Percentiles rank a stretch among this genome's conserved stretches.
Conservation (phyloP, 2,888 invertebrate genomes). For the Blera fallax region DNA sequence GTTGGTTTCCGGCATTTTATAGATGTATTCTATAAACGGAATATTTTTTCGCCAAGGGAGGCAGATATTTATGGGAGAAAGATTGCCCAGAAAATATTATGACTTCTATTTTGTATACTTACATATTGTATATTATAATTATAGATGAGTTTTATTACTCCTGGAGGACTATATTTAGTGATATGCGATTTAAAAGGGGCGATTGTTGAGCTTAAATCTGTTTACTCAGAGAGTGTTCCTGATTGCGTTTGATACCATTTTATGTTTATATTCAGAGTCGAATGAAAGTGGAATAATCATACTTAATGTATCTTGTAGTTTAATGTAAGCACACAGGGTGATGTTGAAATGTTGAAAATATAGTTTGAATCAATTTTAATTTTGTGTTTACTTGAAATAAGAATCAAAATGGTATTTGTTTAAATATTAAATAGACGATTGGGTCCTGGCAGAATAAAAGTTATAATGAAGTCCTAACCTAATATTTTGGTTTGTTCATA, state of each 20-base stretch:
- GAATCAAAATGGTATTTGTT: no score
- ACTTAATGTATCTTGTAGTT: background rate
- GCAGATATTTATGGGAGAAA: slow-evolving; percentile 18
- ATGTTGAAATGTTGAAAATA: background rate
- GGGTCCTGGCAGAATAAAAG: no score
- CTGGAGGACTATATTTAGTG: background rate
- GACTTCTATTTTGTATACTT: background rate
- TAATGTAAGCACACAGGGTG: slow-evolving; percentile 27
- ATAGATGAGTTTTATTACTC: background rate
- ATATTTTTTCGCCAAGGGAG: slow-evolving; percentile 12
- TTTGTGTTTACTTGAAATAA: no score
- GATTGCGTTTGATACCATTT: slow-evolving; percentile 27
- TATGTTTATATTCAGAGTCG: background rate
- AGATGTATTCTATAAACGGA: slow-evolving; percentile 39
- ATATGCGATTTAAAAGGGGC: background rate
- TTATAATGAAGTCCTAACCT: no score
- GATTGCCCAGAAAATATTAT: slow-evolving; percentile 14
- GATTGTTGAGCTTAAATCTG: slow-evolving; percentile 34
- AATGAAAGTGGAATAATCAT: slow-evolving; percentile 7
- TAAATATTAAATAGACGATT: no score
- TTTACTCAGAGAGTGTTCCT: slow-evolving; percentile 13
- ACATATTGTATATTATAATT: background rate
- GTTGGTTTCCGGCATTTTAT: slow-evolving; percentile 71
- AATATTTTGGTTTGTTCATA: no score
- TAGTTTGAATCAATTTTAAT: no score